Percentiles rank a stretch among this genome's conserved stretches.
Evolutionary conservation across 2,888 invertebrate genomes (phyloP).

Genomic region (Polydrusus pterygomalis): DNA sequence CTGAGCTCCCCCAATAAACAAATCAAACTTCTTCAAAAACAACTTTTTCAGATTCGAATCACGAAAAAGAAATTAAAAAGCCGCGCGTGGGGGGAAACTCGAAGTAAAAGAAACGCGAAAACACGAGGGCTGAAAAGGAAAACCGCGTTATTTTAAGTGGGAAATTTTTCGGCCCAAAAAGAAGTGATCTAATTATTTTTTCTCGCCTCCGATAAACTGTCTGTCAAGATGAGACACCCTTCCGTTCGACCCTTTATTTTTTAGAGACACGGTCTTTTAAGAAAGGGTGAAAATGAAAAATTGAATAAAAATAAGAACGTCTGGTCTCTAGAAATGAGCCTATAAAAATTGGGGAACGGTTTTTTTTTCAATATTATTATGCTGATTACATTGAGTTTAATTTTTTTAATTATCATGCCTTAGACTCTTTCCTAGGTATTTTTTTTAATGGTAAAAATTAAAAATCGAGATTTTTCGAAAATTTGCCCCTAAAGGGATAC

Average conservation of each 20-base stretch:
- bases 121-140: conserved; percentile 48
- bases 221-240: conserved; percentile 66
- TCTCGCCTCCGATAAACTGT: conserved; percentile 69
- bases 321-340: neutral
- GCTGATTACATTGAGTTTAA: too few relatives aligned
- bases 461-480: too few relatives aligned
- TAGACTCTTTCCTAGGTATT: too few relatives aligned
- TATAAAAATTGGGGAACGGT: neutral
- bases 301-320: conserved; percentile 10
- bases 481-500: too few relatives aligned
- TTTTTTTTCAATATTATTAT: too few relatives aligned
- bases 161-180: conserved; percentile 61
- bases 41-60: conserved; percentile 43
- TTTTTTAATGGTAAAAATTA: too few relatives aligned
- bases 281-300: conserved; percentile 16
- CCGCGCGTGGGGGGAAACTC: conserved; percentile 19
- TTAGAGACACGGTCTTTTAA: conserved; percentile 28
- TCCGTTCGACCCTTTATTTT: conserved; percentile 54
- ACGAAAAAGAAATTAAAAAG: conserved; percentile 47
- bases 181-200: conserved; percentile 69
- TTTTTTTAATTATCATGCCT: too few relatives aligned
- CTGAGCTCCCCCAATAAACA: neutral
- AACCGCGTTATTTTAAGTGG: conserved; percentile 56
- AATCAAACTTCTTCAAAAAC: conserved; percentile 9
- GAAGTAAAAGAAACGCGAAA: conserved; percentile 13